Evolutionary conservation across 2,113 vertebrate genomes (phyloP).

Genomic region (Pungitius pungitius): DNA sequence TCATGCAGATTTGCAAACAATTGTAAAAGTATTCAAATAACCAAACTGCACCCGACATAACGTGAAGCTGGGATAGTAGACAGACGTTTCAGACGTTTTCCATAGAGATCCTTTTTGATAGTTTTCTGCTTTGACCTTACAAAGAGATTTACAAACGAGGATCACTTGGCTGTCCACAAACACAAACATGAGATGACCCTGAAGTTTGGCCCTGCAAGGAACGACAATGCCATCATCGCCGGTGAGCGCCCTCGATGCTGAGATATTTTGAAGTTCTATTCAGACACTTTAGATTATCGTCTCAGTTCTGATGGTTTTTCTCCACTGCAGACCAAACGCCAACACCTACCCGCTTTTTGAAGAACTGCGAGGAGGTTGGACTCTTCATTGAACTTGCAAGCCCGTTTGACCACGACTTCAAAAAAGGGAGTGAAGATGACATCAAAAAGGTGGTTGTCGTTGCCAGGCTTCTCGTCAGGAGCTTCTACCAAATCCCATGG

Average conservation of each 20-base stretch:
- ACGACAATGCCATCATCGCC: conserved; percentile 97
- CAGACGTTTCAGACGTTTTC: neutral
- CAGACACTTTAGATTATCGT: neutral
- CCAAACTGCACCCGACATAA: neutral
- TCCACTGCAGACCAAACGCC: conserved; percentile 95
- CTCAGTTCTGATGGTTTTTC: conserved; percentile 29
- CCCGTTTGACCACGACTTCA: conserved; percentile 99
- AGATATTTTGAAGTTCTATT: neutral
- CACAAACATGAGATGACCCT: conserved; percentile 99
- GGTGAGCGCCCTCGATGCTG: conserved; percentile 79
- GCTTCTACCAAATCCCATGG: neutral
- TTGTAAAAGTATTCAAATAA: neutral
- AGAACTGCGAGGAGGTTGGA: conserved; percentile 99
- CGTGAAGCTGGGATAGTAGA: neutral
- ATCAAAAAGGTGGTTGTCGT: conserved; percentile 90
- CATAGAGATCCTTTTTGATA: neutral
- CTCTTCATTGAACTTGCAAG: conserved; percentile 98
- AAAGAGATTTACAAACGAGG: conserved; percentile 99
- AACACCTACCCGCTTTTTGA: conserved; percentile 96
- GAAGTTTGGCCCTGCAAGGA: conserved; percentile 98
- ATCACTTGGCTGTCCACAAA: conserved; percentile 99
- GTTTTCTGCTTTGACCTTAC: conserved; percentile 41
- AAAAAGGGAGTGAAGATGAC: conserved; percentile 96
- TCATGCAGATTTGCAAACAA: neutral
- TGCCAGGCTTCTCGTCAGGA: neutral